A percentile compares a stretch with the other conserved stretches of the same genome.
Evolutionary conservation across 2,113 vertebrate species (phyloP).

Genomic region (Pipra filicauda): DNA sequence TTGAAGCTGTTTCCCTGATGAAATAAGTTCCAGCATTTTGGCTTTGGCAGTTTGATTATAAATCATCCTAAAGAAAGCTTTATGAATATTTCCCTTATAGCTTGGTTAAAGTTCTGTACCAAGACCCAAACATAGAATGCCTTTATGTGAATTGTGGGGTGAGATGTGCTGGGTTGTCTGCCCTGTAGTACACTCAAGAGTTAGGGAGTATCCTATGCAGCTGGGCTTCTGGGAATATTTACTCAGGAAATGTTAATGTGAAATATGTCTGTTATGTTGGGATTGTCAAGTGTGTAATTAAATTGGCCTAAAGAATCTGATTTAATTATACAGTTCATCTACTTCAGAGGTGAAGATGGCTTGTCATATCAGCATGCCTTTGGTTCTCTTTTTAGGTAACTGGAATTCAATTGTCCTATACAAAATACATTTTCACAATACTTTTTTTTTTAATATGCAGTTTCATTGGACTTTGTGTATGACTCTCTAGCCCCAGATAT

Average conservation of each 20-base stretch:
- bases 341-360: not conserved
- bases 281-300: not conserved
- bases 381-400: not conserved
- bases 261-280: not conserved
- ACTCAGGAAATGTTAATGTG: slow-evolving; percentile 35
- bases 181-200: not conserved
- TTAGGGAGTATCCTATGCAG: not conserved
- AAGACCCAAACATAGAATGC: not conserved
- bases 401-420: not conserved
- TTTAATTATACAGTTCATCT: not conserved
- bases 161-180: not conserved
- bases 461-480: not conserved
- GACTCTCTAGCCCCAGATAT: not conserved
- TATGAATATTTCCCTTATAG: not conserved
- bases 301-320: not conserved
- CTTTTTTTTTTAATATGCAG: not conserved
- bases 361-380: not conserved
- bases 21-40: slow-evolving; percentile 45
- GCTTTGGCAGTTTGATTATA: slow-evolving; percentile 24
- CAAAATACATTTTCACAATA: not conserved
- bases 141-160: not conserved
- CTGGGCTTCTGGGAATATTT: not conserved
- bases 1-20: slow-evolving; percentile 18
- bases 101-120: not conserved
- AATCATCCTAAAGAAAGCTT: not conserved